Evolutionary conservation across 1,140 invertebrate species (phyloP), one percentile per base, ranked within the genome.

Genomic region (Anthonomus grandis): DNA sequence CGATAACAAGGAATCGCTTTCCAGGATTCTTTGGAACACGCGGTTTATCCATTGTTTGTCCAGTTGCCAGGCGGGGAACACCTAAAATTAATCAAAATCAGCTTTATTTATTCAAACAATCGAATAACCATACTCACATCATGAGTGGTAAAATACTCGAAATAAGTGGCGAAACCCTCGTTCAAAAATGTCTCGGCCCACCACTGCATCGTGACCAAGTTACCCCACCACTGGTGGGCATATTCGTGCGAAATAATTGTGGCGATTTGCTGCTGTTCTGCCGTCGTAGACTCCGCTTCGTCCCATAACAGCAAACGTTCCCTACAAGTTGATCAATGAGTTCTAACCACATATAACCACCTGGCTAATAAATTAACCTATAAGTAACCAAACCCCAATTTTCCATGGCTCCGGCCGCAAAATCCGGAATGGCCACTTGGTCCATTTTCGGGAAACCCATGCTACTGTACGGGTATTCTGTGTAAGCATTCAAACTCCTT

Each of bases 361-460:
- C 85, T 85, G n/a, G n/a, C n/a, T n/a, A n/a, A n/a, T n/a, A n/a
- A n/a, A n/a, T n/a, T 64, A 50, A 87, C 90, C 87, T 84, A 74
- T 91, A 97, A 1, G 91, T 96, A n/a, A 97, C 84, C 0, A 96
- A 71, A 1, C 90, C 90, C 89, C 89, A 91, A 70, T 92, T 92
- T 68, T 92, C 90, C 90, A 92, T 93, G 2, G 89, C 95, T 0
- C 92, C 94, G n/a, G 90, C 89, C 41, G 84, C 76, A 74, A 94
- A 95, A 74, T 90, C 82, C 2, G 87, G 86, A 38, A 90, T 80
- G 8, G 84, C 81, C 21, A 89, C 77, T 66, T 87, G 80, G 64
- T 87, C 81, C 63, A 80, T 64, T 67, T 83, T 60, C 0, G 18
- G 22, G 0, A 55, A 66, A 9, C 57, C 57, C 48, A 59, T 46